These are phyloP conservation scores for Zeus faber DNA, from an alignment of 2,113 vertebrate genomes.

Conservation along the genomic window DNA sequence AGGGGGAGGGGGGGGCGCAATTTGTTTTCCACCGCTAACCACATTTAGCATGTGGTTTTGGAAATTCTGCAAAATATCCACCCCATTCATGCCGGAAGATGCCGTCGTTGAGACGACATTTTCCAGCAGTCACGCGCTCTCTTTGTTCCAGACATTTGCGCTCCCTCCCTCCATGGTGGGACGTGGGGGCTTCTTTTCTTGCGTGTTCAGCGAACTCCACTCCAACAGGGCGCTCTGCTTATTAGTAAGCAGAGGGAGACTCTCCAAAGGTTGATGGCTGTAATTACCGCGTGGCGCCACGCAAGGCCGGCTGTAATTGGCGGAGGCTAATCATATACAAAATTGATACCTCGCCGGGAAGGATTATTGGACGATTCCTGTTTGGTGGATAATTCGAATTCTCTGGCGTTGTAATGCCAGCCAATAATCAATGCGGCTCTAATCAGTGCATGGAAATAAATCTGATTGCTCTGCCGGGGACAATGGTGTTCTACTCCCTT, in stretches of 20 bases:
- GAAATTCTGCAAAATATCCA: too few species aligned
- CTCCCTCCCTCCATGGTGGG: too few species aligned
- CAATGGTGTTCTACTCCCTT: too few species aligned
- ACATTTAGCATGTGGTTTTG: background rate
- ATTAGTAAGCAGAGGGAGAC: constrained; percentile 41
- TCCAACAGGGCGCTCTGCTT: constrained; percentile 18
- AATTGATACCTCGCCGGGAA: constrained; percentile 31
- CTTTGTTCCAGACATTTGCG: too few species aligned
- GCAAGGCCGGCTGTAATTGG: constrained; percentile 29
- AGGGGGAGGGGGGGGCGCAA: too few species aligned
- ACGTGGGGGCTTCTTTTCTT: background rate
- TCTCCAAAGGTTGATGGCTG: constrained; percentile 44
- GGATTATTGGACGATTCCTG: constrained; percentile 33
- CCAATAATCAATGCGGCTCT: constrained; percentile 38
- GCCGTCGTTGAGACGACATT: too few species aligned
- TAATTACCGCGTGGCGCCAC: constrained; percentile 43
- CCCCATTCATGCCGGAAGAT: too few species aligned
- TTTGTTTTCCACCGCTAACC: background rate
- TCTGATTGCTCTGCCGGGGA: too few species aligned
- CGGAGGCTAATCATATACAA: constrained; percentile 43
- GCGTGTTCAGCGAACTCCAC: constrained; percentile 18
- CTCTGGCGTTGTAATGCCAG: constrained; percentile 36
- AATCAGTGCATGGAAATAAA: constrained; percentile 30
- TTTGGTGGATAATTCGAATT: constrained; percentile 55
- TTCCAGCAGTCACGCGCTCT: too few species aligned